Evolutionary conservation across 2,113 vertebrate genomes (phyloP).

Genomic region (Egretta garzetta): DNA sequence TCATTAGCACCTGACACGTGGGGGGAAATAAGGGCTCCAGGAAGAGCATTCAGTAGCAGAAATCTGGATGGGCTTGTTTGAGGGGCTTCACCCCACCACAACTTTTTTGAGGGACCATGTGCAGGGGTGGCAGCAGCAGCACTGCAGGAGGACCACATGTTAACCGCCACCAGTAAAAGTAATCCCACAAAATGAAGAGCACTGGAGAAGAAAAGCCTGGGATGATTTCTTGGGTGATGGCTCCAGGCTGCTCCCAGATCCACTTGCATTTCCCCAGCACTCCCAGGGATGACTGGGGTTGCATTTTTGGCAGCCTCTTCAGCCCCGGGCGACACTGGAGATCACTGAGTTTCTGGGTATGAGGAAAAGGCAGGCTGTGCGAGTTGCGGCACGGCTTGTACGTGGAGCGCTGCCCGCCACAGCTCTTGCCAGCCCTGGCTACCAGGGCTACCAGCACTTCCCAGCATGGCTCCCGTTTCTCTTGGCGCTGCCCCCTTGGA

Average conservation of each 20-base stretch:
- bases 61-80: neutral
- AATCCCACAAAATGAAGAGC: neutral
- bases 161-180: neutral
- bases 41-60: neutral
- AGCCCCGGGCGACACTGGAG: neutral
- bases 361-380: neutral
- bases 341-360: neutral
- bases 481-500: neutral
- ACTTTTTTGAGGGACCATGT: neutral
- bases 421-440: neutral
- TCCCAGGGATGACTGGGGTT: neutral
- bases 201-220: neutral
- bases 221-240: neutral
- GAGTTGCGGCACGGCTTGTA: rapidly evolving
- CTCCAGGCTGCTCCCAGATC: neutral
- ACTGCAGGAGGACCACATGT: rapidly evolving
- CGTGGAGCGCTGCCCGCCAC: rapidly evolving
- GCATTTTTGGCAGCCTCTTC: neutral
- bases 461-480: neutral
- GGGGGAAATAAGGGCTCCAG: neutral
- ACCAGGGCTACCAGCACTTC: neutral
- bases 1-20: neutral
- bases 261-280: neutral
- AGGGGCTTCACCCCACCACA: neutral
- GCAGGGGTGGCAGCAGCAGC: neutral